Percentiles rank a stretch among this genome's conserved stretches.
Evolutionary conservation across 2,888 invertebrate species (phyloP).

Genomic region (Tortrix viridana): DNA sequence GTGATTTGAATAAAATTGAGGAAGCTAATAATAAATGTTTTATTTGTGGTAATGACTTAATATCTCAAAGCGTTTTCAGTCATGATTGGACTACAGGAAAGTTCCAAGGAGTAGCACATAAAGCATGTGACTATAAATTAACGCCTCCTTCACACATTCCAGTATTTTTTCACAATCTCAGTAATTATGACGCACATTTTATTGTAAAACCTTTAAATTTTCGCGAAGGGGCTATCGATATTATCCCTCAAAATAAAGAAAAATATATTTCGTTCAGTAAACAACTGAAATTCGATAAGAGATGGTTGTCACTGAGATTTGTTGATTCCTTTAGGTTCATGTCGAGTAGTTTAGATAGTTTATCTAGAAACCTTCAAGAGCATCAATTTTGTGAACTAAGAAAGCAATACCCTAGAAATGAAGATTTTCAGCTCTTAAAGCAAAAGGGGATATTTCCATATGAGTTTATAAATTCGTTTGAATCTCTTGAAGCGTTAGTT

Average conservation of each 20-base stretch:
- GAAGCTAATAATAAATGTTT: slow-evolving; percentile 5
- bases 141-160: slow-evolving; percentile 9
- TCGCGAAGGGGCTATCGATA: slow-evolving; percentile 33
- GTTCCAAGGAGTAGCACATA: slow-evolving; percentile 22
- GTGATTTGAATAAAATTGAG: neutral
- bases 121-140: slow-evolving; percentile 23
- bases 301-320: slow-evolving; percentile 22
- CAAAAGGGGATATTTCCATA: slow-evolving; percentile 36
- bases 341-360: slow-evolving; percentile 26
- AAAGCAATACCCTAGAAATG: neutral
- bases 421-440: slow-evolving; percentile 18
- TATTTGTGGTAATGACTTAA: slow-evolving; percentile 5
- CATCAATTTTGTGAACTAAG: slow-evolving; percentile 24
- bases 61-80: neutral
- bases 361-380: slow-evolving; percentile 19
- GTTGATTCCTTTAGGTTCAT: slow-evolving; percentile 21
- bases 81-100: slow-evolving; percentile 6
- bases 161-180: slow-evolving; percentile 36
- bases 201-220: slow-evolving; percentile 39
- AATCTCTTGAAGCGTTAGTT: slow-evolving; percentile 13
- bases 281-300: slow-evolving; percentile 13
- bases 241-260: slow-evolving; percentile 38
- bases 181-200: slow-evolving; percentile 39
- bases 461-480: slow-evolving; percentile 28
- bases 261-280: slow-evolving; percentile 37